Evolutionary conservation across 2,113 vertebrate genomes (phyloP).

Genomic region (Archilochus colubris): DNA sequence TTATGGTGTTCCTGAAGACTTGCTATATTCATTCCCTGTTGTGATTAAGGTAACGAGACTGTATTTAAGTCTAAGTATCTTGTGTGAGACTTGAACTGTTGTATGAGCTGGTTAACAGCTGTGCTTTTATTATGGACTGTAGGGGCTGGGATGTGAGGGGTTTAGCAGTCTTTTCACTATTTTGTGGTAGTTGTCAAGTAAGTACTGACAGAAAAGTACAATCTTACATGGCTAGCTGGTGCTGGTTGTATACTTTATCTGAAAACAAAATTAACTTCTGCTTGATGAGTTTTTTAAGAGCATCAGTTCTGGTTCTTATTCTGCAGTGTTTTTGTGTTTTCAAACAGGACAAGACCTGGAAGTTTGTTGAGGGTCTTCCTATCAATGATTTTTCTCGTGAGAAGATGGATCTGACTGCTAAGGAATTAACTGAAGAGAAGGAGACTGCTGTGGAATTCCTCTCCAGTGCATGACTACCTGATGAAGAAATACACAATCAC

Average conservation of each 20-base stretch:
- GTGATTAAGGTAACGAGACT: conserved; percentile 85
- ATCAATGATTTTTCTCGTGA: conserved; percentile 91
- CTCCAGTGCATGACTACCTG: conserved; percentile 82
- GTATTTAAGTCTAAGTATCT: background rate
- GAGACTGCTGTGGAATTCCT: conserved; percentile 92
- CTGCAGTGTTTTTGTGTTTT: background rate
- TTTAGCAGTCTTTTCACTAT: background rate
- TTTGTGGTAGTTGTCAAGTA: background rate
- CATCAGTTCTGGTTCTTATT: background rate
- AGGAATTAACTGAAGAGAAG: conserved; percentile 91
- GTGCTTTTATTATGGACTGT: background rate
- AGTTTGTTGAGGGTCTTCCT: conserved; percentile 87
- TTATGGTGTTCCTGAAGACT: conserved; percentile 88
- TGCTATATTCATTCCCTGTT: conserved; percentile 97
- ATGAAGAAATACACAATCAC: conserved; percentile 35
- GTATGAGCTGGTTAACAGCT: background rate
- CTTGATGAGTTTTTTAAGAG: background rate
- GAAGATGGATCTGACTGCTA: conserved; percentile 92
- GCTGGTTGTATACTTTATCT: background rate
- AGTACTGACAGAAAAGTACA: background rate
- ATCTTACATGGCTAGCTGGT: background rate
- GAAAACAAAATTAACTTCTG: background rate
- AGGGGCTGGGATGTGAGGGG: background rate
- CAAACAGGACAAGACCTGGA: conserved; percentile 91
- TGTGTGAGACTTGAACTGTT: background rate